Evolutionary conservation across 2,797 vertebrate species (phyloP).

Genomic region (Takifugu rubripes): DNA sequence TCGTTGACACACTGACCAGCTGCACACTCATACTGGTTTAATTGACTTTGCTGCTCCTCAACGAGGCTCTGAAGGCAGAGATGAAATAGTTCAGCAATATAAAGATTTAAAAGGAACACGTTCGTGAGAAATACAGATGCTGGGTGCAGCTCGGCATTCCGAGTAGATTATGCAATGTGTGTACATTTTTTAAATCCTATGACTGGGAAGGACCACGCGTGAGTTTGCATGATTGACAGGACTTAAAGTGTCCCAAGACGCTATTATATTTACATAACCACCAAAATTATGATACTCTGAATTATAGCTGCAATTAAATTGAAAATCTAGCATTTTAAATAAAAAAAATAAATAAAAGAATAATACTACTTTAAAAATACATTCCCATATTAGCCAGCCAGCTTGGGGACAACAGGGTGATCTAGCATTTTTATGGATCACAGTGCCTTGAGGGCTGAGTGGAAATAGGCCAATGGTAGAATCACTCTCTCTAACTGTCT

Average conservation of each 20-base stretch:
- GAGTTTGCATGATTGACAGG: conserved; percentile 29
- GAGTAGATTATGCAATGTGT: conserved; percentile 20
- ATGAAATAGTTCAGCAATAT: background rate
- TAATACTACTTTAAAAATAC: background rate
- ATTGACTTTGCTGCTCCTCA: conserved; percentile 79
- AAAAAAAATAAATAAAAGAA: background rate
- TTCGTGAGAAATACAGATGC: conserved; percentile 20
- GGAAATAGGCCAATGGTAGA: conserved; percentile 69
- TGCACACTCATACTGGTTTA: conserved; percentile 74
- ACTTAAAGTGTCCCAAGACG: conserved; percentile 16
- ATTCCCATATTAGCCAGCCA: conserved; percentile 33
- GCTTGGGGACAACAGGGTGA: conserved; percentile 29
- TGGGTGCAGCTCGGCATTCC: background rate
- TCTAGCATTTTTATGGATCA: conserved; percentile 48
- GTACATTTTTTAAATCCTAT: conserved; percentile 21
- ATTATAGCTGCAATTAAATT: too few species aligned
- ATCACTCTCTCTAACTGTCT: conserved; percentile 48
- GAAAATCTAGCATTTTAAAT: too few species aligned
- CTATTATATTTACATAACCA: conserved; percentile 37
- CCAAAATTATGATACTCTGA: background rate
- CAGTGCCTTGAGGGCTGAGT: conserved; percentile 58
- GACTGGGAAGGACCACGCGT: conserved; percentile 4
- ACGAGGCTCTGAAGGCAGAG: conserved; percentile 71
- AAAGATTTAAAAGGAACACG: conserved; percentile 1
- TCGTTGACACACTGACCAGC: conserved; percentile 72